Evolutionary conservation across 2,888 invertebrate genomes (phyloP), one percentile per base, ranked within the genome.

Genomic region (Tenthredo scrophulariae): DNA sequence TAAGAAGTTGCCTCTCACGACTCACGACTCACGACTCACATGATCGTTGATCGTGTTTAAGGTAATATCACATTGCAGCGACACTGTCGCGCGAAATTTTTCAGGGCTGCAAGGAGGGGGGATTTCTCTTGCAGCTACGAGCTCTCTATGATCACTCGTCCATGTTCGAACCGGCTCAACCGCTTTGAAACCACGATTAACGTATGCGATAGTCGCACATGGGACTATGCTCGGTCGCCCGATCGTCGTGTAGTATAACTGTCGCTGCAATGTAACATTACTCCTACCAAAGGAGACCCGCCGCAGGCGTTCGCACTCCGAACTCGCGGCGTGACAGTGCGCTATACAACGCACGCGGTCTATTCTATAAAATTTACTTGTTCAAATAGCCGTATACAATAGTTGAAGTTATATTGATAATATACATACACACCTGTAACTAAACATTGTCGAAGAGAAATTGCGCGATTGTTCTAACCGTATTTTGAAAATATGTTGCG

Each of bases 401-500:
- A 33, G 10, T 26, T 13, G 4, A 13, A 33, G 13, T n/a, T 22
- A 43, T 40, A 74, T 74, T 13, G 6, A 67, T 5, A 29, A 6
- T 18, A 29, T 6, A 46, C 13, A 6, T 6, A 29, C 33, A 74
- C 22, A 74, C 10, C 22, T 74, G 1, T 74, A 74, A 43, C 22
- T 10, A 22, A 74, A 74, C 46, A 46, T 46, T 46, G 43, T 43
- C 22, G 22, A 9, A n/a, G 22, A 74, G n/a, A 74, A 43, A 43
- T 74, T 10, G 15, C n/a, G 10, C 9, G n/a, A 43, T 43, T 29
- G 43, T 74, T 74, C 13, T 0, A 26, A 43, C 3, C n/a, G 6
- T 2, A 26, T 46, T 77, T 15, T 77, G 18, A 9, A 77, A 77
- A 54, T 50, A 92, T 91, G 91, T 87, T 92, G 86, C 90, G 91